These are phyloP conservation scores for Theristicus caerulescens DNA, from an alignment of 2,113 vertebrate species.

Conservation along the genomic window DNA sequence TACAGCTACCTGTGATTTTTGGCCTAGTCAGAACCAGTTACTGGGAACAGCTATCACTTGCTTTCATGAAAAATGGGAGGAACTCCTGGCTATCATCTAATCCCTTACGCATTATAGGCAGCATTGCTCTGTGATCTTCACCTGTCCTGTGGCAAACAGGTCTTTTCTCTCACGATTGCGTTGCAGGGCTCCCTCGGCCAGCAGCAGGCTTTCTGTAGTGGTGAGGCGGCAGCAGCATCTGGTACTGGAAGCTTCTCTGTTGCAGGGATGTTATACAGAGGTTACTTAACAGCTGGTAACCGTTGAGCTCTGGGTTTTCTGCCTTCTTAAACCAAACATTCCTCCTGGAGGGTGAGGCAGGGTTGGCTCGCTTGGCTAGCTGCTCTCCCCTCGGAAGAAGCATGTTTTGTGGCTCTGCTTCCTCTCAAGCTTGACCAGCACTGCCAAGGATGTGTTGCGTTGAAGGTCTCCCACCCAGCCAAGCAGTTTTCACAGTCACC, in stretches of 20 bases:
- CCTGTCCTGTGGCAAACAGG: background rate
- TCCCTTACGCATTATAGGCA: background rate
- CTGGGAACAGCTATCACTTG: background rate
- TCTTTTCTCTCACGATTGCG: background rate
- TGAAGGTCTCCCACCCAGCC: background rate
- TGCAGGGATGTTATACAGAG: background rate
- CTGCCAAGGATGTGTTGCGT: background rate
- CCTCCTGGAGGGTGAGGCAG: background rate
- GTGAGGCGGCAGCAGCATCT: background rate
- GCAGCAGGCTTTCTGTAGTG: background rate
- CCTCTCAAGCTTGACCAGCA: background rate
- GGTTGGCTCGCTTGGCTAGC: background rate
- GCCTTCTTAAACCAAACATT: background rate
- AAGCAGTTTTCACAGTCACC: background rate
- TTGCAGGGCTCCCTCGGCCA: background rate
- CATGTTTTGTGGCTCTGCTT: background rate
- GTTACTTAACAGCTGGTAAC: background rate
- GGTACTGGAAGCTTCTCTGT: background rate
- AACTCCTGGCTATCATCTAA: background rate
- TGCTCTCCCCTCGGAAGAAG: background rate
- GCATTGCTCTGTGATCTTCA: background rate
- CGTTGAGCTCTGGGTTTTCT: background rate
- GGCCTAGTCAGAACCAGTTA: background rate
- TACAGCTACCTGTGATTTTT: background rate
- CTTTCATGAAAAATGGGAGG: background rate